phyloP scores from a whole-genome alignment of 2,797 vertebrate genomes.

The Alfaro cultratus region DNA sequence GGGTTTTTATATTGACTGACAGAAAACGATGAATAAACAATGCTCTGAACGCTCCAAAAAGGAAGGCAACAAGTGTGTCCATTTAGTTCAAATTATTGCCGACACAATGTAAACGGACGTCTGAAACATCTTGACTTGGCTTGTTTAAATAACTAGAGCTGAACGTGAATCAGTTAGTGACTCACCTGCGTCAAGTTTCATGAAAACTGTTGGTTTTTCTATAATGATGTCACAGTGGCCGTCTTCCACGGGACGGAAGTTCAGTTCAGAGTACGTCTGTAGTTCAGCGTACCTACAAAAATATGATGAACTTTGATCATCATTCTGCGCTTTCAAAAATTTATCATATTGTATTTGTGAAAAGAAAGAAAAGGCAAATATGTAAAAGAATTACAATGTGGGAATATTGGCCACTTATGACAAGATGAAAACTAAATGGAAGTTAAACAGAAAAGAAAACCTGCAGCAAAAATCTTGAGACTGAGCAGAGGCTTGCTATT shows the following conservation, averaged over 20 bases:
- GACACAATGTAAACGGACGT: not conserved
- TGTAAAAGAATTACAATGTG: not conserved
- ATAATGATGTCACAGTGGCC: slow-evolving; percentile 89
- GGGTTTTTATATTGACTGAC: not conserved
- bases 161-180: not conserved
- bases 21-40: not conserved
- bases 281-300: slow-evolving; percentile 92
- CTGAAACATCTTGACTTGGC: not conserved
- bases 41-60: not conserved
- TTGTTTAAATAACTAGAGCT: not conserved
- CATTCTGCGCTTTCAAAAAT: not conserved
- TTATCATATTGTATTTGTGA: not conserved
- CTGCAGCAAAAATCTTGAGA: not conserved
- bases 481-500: not conserved
- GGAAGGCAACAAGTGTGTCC: not conserved
- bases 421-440: not conserved
- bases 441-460: not conserved
- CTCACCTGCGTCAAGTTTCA: slow-evolving; percentile 98
- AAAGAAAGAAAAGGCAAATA: not conserved
- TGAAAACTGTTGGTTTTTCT: slow-evolving; percentile 92
- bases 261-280: slow-evolving; percentile 86
- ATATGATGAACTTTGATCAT: not conserved
- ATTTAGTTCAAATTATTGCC: not conserved
- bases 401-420: not conserved
- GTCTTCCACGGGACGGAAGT: slow-evolving; percentile 84